Conservation (phyloP, 2,888 invertebrate genomes). For the Archips xylosteana region DNA sequence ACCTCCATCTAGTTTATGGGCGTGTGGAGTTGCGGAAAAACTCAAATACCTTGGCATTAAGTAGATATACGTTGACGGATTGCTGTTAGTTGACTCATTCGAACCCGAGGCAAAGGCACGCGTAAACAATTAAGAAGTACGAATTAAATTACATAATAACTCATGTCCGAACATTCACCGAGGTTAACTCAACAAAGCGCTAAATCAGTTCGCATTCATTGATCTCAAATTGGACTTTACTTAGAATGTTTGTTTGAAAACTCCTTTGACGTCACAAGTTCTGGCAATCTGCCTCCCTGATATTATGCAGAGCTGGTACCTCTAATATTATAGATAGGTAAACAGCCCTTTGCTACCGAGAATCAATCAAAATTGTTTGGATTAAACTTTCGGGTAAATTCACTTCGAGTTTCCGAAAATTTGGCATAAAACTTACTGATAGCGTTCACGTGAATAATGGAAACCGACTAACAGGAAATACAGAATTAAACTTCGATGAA, state of each 20-base stretch:
- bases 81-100: conserved; percentile 9
- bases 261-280: conserved; percentile 28
- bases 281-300: conserved; percentile 26
- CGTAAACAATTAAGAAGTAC: conserved; percentile 14
- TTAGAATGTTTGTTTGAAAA: conserved; percentile 23
- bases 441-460: conserved; percentile 15
- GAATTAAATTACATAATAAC: conserved; percentile 17
- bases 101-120: conserved; percentile 10
- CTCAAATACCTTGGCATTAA: conserved; percentile 7
- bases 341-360: conserved; percentile 22
- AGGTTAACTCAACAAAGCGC: not conserved
- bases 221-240: conserved; percentile 19
- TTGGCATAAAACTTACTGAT: not conserved
- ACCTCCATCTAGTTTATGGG: not conserved
- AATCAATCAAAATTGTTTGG: conserved; percentile 29
- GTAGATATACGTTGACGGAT: not conserved
- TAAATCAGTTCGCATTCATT: conserved; percentile 1
- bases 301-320: conserved; percentile 11
- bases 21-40: not conserved
- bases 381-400: conserved; percentile 15
- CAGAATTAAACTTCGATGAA: conserved; percentile 2
- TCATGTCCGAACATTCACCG: conserved; percentile 4
- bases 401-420: conserved; percentile 13
- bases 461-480: conserved; percentile 9
- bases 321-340: conserved; percentile 26